Base-by-base conservation (phyloP, 1,140 invertebrate species). In the Mizuhopecten yessoensis region DNA sequence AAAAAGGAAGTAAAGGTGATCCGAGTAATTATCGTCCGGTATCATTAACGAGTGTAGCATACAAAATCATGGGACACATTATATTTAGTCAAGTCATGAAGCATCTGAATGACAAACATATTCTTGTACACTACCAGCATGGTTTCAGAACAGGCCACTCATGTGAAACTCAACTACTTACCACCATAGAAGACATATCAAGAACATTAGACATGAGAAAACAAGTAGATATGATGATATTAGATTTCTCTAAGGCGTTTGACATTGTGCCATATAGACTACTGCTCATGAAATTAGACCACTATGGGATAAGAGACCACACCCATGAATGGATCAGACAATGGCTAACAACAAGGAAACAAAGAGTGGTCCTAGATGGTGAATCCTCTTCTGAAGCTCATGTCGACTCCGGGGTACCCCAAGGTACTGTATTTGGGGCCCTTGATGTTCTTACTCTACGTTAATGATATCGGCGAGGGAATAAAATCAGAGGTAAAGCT, bases 141-240 rank as follows among this genome's bases (percentile, higher is more conserved):
- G 88, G 88, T 23, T 88, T 88, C 33, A 49, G 39, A 49, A 0
- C 11, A 88, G n/a, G 33, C 42, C 36, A 49, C n/a, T 89, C 49
- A 15, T 86, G 88, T 86, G 88, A 89, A 75, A 75, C 88, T 23
- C 88, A 89, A 34, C 20, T 89, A 23, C 0, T 89, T 11, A 89
- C n/a, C 0, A 89, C 34, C 33, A 36, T 89, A 34, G 88, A 89
- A 86, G 33, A 75, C 13, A 86, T 89, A 11, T 34, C 49, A 20
- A 75, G 34, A 86, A 10, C 33, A 34, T n/a, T 34, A 34, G 49
- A 89, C 34, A 86, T 34, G 20, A 75, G 29, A n/a, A 9, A 89
- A 89, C 88, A 89, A 34, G 88, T 89, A 86, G 88, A 89, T 34
- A 75, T 89, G 88, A 29, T 89, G 33, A 86, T 89, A 9, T 45